Evolutionary conservation across 2,797 vertebrate species (phyloP).

Genomic region (Chromobotia macracanthus): DNA sequence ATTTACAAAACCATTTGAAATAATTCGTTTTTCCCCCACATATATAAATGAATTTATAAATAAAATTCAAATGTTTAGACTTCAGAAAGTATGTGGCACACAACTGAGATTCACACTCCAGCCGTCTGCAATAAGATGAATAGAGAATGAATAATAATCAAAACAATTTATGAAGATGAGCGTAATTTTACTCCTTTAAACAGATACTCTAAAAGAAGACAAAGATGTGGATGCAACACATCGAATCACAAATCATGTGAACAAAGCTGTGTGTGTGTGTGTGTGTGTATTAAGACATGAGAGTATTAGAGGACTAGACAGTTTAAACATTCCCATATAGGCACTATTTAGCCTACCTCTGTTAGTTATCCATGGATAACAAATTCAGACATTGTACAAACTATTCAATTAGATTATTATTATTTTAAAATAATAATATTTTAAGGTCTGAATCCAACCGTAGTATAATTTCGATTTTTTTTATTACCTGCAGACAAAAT

Average conservation of each 20-base stretch:
- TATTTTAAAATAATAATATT: too few species aligned
- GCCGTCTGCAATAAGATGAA: background rate
- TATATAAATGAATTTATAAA: constrained; percentile 22
- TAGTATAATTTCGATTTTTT: background rate
- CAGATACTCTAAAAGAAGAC: constrained; percentile 6
- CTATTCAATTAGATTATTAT: background rate
- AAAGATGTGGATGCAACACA: background rate
- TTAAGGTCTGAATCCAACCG: background rate
- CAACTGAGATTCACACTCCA: too few species aligned
- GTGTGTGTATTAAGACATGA: constrained; percentile 12
- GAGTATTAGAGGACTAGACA: background rate
- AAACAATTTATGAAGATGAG: constrained; percentile 10
- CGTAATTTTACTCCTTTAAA: constrained; percentile 1
- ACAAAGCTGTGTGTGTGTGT: background rate
- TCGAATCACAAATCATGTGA: background rate
- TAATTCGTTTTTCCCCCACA: constrained; percentile 15
- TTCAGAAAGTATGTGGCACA: too few species aligned
- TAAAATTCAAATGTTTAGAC: constrained; percentile 1
- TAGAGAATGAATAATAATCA: background rate
- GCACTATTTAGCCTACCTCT: constrained; percentile 4
- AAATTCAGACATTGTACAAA: background rate
- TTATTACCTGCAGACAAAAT: background rate
- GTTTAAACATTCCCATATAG: constrained; percentile 16
- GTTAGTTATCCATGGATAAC: background rate
- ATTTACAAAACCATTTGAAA: constrained; percentile 53